phyloP scores from a whole-genome alignment of 2,113 vertebrate species.

The Propithecus coquereli region DNA sequence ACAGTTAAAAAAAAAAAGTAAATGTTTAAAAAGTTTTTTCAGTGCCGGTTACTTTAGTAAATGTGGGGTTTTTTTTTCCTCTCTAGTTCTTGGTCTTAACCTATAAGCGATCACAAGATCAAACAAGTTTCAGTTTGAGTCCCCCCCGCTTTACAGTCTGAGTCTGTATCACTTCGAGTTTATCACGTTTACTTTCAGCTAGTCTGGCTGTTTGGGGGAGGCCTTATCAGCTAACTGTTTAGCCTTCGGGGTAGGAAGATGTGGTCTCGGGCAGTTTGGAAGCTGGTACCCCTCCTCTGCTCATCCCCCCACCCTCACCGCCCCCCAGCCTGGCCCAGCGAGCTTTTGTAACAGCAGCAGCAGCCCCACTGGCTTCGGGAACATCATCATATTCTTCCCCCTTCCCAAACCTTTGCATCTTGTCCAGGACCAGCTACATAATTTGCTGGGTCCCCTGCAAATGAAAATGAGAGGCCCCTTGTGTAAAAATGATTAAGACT shows the following conservation, averaged over 20 bases:
- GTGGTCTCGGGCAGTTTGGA: neutral
- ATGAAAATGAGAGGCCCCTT: neutral
- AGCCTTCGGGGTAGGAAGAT: neutral
- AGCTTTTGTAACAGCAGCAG: neutral
- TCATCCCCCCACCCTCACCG: no score
- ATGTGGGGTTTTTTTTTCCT: neutral
- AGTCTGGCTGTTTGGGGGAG: neutral
- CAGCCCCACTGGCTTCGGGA: neutral
- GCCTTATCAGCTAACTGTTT: neutral
- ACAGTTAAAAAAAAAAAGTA: neutral
- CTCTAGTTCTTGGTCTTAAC: constrained; percentile 47
- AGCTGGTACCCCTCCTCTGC: neutral
- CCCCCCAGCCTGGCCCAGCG: neutral
- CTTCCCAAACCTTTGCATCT: neutral
- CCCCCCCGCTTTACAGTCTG: neutral
- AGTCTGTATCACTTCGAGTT: neutral
- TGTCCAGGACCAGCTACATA: neutral
- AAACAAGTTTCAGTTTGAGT: constrained; percentile 74
- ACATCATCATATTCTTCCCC: neutral
- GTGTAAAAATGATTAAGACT: neutral
- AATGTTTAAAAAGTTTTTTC: constrained; percentile 40
- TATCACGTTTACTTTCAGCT: constrained; percentile 13
- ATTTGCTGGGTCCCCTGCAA: neutral
- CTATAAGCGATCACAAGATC: constrained; percentile 59
- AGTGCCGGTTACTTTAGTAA: constrained; percentile 34